phyloP scores from a whole-genome alignment of 2,888 invertebrate species.

The Sinodicranocentrus sp. region DNA sequence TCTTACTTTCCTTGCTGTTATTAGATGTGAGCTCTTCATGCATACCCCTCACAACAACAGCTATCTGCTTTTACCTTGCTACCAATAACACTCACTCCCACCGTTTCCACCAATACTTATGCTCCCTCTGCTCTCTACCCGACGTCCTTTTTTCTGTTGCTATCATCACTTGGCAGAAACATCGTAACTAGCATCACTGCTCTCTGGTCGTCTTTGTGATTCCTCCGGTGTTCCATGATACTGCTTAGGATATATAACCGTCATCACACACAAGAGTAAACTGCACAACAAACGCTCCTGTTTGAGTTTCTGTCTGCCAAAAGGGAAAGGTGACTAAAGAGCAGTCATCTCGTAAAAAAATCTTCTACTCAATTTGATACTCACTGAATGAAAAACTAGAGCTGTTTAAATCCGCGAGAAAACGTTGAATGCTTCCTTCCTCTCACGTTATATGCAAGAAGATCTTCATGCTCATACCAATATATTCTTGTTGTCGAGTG shows the following conservation, averaged over 20 bases:
- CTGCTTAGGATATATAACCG: not conserved
- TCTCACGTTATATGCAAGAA: too few species aligned
- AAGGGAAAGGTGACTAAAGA: slow-evolving; percentile 54
- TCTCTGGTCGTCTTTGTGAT: not conserved
- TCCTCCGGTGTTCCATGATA: not conserved
- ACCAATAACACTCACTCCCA: slow-evolving; percentile 18
- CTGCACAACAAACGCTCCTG: slow-evolving; percentile 32
- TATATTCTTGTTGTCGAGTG: too few species aligned
- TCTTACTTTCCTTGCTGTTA: slow-evolving; percentile 23
- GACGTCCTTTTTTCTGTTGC: not conserved
- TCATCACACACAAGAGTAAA: not conserved
- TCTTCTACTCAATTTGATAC: slow-evolving; percentile 45
- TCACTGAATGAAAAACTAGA: slow-evolving; percentile 32
- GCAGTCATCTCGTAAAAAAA: slow-evolving; percentile 40
- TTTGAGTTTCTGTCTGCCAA: slow-evolving; percentile 6
- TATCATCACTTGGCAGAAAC: not conserved
- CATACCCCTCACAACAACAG: too few species aligned
- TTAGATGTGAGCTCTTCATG: too few species aligned
- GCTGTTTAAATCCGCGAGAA: not conserved
- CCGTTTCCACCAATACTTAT: slow-evolving; percentile 4
- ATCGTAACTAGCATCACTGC: not conserved
- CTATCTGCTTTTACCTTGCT: slow-evolving; percentile 14
- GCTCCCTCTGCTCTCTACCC: not conserved
- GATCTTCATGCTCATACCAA: not conserved
- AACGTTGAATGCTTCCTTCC: slow-evolving; percentile 44